Conservation (phyloP, 1,140 invertebrate species). For the Matsumurasca onukii region DNA sequence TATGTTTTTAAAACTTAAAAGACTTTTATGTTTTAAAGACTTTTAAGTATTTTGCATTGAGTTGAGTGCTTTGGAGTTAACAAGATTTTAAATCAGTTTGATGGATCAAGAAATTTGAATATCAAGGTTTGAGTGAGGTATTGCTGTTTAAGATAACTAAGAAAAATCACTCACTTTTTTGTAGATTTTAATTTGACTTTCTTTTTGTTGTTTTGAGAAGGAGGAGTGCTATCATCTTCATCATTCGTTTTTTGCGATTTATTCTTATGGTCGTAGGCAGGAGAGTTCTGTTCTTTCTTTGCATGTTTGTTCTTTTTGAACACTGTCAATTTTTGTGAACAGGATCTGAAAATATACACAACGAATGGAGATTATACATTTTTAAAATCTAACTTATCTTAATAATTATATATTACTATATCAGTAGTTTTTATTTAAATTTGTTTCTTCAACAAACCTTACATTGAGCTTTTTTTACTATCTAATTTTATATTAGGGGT, state of each 20-base stretch:
- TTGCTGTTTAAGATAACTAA: no score
- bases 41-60: no score
- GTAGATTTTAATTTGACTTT: constrained; percentile 26
- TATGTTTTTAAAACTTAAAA: no score
- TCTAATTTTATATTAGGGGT: no score
- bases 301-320: constrained; percentile 42
- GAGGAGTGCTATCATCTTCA: constrained; percentile 15
- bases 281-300: constrained; percentile 27
- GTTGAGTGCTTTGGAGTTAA: no score
- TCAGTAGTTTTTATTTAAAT: no score
- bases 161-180: constrained; percentile 15
- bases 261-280: not conserved
- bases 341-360: constrained; percentile 33
- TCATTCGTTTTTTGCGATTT: constrained; percentile 9
- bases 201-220: constrained; percentile 21
- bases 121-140: no score
- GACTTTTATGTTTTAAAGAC: no score
- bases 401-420: constrained; percentile 2
- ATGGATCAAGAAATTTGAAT: no score
- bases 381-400: not conserved
- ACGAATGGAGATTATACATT: constrained; percentile 18
- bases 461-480: not conserved
- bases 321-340: constrained; percentile 46
- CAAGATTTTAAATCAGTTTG: no score
- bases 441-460: no score